Conservation (phyloP, 1,140 invertebrate species). For the Batillaria attramentaria region DNA sequence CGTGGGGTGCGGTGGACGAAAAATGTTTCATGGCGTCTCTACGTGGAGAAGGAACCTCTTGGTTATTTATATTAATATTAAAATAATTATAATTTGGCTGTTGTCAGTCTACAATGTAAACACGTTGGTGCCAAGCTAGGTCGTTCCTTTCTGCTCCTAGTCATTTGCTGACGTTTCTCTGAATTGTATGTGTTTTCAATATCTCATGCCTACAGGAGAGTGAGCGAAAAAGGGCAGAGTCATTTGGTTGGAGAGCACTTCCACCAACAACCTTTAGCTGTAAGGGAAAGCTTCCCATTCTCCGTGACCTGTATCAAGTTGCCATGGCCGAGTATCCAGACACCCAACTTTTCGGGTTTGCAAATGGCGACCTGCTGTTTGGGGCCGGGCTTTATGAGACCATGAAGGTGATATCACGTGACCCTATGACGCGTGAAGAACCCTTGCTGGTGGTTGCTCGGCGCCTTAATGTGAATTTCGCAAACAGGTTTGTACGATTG, state of each 20-base stretch:
- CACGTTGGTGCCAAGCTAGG: too few relatives aligned
- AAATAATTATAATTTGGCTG: too few relatives aligned
- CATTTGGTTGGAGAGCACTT: neutral
- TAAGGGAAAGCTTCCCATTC: conserved; percentile 10
- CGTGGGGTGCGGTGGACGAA: too few relatives aligned
- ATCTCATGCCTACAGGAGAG: too few relatives aligned
- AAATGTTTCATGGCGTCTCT: too few relatives aligned
- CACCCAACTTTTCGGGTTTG: conserved; percentile 3
- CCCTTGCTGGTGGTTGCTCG: conserved; percentile 8
- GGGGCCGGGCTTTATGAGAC: neutral
- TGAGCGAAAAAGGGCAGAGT: conserved; percentile 1
- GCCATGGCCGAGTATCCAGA: neutral
- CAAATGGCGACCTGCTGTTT: conserved; percentile 25
- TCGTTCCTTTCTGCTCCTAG: too few relatives aligned
- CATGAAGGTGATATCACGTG: neutral
- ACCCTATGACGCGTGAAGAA: neutral
- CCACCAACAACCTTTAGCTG: neutral
- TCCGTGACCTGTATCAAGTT: conserved; percentile 3
- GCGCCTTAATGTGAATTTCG: conserved; percentile 20
- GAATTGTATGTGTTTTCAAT: too few relatives aligned
- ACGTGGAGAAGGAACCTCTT: too few relatives aligned
- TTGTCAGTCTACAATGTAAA: too few relatives aligned
- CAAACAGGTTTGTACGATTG: too few relatives aligned
- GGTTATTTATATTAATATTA: too few relatives aligned
- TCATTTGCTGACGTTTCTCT: too few relatives aligned